Conservation (phyloP, 2,888 invertebrate genomes). For the Phymatocera aterrima region DNA sequence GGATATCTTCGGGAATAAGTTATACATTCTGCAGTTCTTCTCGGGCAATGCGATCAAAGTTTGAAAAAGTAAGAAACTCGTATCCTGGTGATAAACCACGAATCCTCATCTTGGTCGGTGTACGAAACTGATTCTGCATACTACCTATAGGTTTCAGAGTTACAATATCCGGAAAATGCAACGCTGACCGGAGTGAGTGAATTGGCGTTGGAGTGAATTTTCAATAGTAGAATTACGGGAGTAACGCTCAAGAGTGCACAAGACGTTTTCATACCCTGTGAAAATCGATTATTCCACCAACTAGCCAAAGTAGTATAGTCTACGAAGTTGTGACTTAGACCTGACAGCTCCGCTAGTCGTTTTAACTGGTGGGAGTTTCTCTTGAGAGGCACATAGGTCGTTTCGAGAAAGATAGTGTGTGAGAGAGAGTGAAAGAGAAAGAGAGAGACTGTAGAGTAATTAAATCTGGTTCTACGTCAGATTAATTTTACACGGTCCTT, state of each 20-base stretch:
- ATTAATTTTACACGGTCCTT: slow-evolving; percentile 53
- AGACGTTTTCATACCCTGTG: neutral
- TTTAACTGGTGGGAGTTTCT: slow-evolving; percentile 17
- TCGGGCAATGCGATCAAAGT: neutral
- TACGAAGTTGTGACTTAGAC: slow-evolving; percentile 10
- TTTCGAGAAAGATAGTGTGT: slow-evolving; percentile 26
- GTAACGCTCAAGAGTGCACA: slow-evolving; percentile 2
- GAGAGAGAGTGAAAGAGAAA: slow-evolving; percentile 37
- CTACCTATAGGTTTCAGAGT: neutral
- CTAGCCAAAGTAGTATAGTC: neutral
- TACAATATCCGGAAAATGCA: neutral
- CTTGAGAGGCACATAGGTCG: slow-evolving; percentile 10
- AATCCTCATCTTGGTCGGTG: too few relatives aligned
- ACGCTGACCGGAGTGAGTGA: neutral
- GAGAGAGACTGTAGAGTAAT: slow-evolving; percentile 48
- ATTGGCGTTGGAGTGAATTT: neutral
- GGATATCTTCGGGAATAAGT: slow-evolving; percentile 8
- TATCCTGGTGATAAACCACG: too few relatives aligned
- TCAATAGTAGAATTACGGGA: neutral
- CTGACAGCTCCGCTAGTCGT: slow-evolving; percentile 6
- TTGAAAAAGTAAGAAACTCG: neutral
- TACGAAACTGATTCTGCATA: too few relatives aligned
- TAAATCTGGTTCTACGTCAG: slow-evolving; percentile 53
- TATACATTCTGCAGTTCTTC: neutral
- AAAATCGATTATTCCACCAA: neutral